Evolutionary conservation across 2,888 invertebrate genomes (phyloP).

Genomic region (Eupeodes luniger): DNA sequence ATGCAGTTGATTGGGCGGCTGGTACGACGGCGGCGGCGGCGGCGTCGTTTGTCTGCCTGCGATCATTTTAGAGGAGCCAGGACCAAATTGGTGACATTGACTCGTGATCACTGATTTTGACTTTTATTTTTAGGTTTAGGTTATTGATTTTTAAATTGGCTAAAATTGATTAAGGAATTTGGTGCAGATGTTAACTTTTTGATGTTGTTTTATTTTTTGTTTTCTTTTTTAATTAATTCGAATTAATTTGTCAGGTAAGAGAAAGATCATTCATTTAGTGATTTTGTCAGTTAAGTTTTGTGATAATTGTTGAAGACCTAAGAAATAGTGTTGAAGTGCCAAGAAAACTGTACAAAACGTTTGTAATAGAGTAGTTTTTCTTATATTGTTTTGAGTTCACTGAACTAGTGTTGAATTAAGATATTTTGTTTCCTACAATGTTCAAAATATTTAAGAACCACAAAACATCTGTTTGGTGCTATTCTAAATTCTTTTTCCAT

Average conservation of each 20-base stretch:
- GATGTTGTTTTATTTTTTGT: neutral
- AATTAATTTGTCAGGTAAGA: neutral
- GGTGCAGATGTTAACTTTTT: constrained; percentile 34
- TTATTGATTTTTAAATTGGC: constrained; percentile 1
- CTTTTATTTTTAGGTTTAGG: constrained; percentile 24
- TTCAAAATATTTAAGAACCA: too few species aligned
- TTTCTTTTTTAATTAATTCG: too few species aligned
- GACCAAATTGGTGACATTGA: constrained; percentile 64
- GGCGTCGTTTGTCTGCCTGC: constrained; percentile 56
- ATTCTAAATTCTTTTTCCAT: too few species aligned
- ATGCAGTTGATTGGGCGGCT: constrained; percentile 34
- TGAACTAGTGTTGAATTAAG: too few species aligned
- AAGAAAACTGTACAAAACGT: too few species aligned
- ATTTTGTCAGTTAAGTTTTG: too few species aligned
- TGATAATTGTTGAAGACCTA: too few species aligned
- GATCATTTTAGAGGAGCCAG: constrained; percentile 12
- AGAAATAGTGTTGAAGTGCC: too few species aligned
- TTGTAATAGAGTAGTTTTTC: too few species aligned
- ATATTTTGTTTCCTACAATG: neutral
- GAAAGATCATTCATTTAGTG: too few species aligned
- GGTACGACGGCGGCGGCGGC: neutral
- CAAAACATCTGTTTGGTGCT: too few species aligned
- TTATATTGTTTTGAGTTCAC: too few species aligned
- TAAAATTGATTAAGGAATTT: constrained; percentile 57
- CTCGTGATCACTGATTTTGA: constrained; percentile 33